A percentile compares a stretch with the other conserved stretches of the same genome.
Evolutionary conservation across 2,113 vertebrate species (phyloP).

Genomic region (Corythornis cristatus): DNA sequence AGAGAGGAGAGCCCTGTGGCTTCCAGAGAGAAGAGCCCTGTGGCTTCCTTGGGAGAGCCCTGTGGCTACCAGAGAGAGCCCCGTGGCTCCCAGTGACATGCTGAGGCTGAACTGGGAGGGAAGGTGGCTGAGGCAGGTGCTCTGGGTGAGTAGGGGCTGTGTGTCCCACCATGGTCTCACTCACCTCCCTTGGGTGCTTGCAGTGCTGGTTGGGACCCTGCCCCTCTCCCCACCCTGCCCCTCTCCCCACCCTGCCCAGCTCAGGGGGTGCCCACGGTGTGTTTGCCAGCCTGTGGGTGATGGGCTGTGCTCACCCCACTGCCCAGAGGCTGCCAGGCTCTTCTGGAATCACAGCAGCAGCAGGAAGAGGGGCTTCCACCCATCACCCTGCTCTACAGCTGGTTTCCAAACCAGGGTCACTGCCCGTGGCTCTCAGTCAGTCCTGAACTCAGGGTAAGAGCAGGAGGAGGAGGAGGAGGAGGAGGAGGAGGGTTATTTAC

Average conservation of each 20-base stretch:
- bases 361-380: background rate
- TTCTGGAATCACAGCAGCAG: background rate
- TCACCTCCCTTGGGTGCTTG: background rate
- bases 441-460: constrained; percentile 40
- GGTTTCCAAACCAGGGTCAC: background rate
- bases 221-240: background rate
- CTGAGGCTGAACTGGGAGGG: background rate
- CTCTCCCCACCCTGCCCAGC: background rate
- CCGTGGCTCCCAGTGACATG: background rate
- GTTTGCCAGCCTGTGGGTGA: background rate
- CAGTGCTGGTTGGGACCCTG: background rate
- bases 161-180: background rate
- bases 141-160: background rate
- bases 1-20: background rate
- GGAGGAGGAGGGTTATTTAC: background rate
- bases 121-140: background rate
- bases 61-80: background rate
- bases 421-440: background rate
- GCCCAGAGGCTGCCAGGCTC: background rate
- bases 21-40: background rate
- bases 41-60: background rate
- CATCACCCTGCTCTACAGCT: background rate
- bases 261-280: background rate
- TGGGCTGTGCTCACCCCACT: background rate
- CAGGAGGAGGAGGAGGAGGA: background rate